Percentiles rank a stretch among this genome's conserved stretches.
Evolutionary conservation across 1,140 invertebrate species (phyloP).

Genomic region (Matsumurasca onukii): DNA sequence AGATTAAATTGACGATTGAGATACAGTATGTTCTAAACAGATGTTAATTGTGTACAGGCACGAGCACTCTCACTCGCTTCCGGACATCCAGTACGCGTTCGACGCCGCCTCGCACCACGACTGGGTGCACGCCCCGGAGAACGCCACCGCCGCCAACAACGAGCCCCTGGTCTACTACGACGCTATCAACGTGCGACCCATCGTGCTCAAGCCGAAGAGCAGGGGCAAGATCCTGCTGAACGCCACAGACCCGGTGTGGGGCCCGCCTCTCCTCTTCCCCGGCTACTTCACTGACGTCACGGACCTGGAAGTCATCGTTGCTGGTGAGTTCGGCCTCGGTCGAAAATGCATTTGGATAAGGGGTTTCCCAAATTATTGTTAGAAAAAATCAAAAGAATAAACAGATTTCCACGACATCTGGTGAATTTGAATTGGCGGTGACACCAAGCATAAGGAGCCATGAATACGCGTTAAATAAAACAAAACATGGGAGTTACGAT

Average conservation of each 20-base stretch:
- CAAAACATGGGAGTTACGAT: no score
- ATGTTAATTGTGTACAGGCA: conserved; percentile 17
- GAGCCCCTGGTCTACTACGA: conserved; percentile 44
- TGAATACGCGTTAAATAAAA: no score
- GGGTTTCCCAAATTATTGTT: neutral
- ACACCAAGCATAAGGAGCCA: no score
- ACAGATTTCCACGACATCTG: neutral
- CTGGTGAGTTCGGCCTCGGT: conserved; percentile 34
- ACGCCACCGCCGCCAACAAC: conserved; percentile 44
- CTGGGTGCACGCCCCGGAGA: conserved; percentile 43
- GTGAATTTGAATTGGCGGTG: neutral
- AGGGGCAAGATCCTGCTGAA: conserved; percentile 51
- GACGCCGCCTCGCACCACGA: conserved; percentile 51
- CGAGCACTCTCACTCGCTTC: conserved; percentile 45
- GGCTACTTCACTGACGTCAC: conserved; percentile 48
- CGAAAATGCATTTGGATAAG: no score
- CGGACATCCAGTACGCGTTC: conserved; percentile 66
- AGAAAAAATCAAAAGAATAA: neutral
- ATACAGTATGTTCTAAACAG: no score
- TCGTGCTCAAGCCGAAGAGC: conserved; percentile 54
- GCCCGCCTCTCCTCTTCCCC: conserved; percentile 60
- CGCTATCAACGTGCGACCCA: conserved; percentile 45
- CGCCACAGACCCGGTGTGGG: conserved; percentile 55
- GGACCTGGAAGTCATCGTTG: conserved; percentile 38
- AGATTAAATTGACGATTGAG: no score